Conservation (phyloP, 2,797 vertebrate species). For the Phalanger gymnotis region DNA sequence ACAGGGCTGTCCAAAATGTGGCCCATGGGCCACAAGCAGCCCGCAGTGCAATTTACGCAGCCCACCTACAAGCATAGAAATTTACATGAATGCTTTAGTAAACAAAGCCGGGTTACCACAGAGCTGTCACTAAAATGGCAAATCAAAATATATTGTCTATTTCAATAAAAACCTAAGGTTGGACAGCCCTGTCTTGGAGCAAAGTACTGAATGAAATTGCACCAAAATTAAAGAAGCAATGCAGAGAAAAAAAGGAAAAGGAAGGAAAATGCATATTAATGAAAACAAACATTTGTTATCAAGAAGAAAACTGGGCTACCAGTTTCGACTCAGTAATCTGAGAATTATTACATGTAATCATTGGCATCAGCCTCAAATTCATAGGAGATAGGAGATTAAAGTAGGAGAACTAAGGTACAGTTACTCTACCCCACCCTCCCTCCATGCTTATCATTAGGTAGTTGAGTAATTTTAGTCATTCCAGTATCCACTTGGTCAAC, state of each 20-base stretch:
- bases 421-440: neutral
- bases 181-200: neutral
- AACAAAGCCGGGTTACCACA: too few species aligned
- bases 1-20: too few species aligned
- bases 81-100: too few species aligned
- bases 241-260: slow-evolving; percentile 18
- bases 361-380: neutral
- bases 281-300: neutral
- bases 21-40: too few species aligned
- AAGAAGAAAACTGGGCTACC: neutral
- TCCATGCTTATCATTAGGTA: neutral
- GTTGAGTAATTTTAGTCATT: neutral
- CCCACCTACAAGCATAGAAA: too few species aligned
- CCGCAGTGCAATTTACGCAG: too few species aligned
- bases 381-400: neutral
- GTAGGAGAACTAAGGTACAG: neutral
- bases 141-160: too few species aligned
- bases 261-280: neutral
- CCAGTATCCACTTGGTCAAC: neutral
- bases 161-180: too few species aligned
- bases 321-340: slow-evolving; percentile 1
- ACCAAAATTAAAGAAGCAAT: neutral
- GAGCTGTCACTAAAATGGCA: too few species aligned
- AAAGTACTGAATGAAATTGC: slow-evolving; percentile 8
- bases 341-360: neutral